Percentiles rank a stretch among this genome's conserved stretches.
phyloP scores from a whole-genome alignment of 2,797 vertebrate genomes.

The Neopelma chrysocephalum region DNA sequence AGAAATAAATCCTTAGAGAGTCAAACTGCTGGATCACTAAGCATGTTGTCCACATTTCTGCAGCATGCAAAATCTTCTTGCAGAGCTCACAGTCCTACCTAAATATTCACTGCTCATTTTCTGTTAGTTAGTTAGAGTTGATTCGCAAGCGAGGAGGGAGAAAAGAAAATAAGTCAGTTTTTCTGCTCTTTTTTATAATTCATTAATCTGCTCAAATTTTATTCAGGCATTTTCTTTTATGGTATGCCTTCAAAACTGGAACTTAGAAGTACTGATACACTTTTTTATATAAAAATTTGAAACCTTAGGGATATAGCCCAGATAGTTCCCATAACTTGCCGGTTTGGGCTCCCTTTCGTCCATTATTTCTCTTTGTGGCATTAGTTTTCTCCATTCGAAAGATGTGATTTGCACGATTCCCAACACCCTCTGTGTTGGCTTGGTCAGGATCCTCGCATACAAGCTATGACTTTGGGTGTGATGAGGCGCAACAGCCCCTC shows the following conservation, averaged over 20 bases:
- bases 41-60: background rate
- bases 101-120: background rate
- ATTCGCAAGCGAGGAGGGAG: background rate
- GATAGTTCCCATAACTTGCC: background rate
- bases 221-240: background rate
- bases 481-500: background rate
- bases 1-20: background rate
- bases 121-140: background rate
- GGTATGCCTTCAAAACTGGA: background rate
- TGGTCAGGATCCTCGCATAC: background rate
- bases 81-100: background rate
- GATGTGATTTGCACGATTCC: accelerated
- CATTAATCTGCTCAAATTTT: background rate
- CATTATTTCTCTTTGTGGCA: background rate
- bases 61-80: background rate
- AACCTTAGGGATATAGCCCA: background rate
- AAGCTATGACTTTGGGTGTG: background rate
- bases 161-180: background rate
- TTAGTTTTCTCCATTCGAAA: background rate
- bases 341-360: background rate
- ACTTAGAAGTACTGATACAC: background rate
- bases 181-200: background rate
- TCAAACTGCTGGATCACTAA: background rate
- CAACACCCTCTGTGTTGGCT: accelerated
- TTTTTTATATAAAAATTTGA: background rate